phyloP scores from a whole-genome alignment of 2,888 invertebrate genomes.

The Selenia dentaria region DNA sequence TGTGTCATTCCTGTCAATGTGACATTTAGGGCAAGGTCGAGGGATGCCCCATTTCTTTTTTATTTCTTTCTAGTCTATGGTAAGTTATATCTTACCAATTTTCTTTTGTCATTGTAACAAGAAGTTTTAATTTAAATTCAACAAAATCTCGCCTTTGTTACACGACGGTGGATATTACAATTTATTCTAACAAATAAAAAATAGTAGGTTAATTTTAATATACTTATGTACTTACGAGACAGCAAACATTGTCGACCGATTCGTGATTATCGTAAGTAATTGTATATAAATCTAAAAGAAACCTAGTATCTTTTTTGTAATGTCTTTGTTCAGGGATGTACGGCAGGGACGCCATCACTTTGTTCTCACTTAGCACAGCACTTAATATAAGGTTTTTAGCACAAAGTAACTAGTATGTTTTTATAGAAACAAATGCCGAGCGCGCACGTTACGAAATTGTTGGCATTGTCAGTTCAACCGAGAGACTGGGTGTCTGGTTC shows the following conservation, averaged over 20 bases:
- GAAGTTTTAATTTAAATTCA: no score
- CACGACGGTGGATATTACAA: no score
- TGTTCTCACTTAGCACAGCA: slow-evolving; percentile 27
- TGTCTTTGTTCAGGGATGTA: slow-evolving; percentile 87
- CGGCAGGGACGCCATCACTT: slow-evolving; percentile 79
- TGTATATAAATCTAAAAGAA: slow-evolving; percentile 93
- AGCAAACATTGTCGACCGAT: slow-evolving; percentile 88
- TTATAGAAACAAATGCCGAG: slow-evolving; percentile 31
- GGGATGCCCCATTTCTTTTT: slow-evolving; percentile 58
- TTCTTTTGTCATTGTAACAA: no score
- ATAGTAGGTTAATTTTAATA: no score
- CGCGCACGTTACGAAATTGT: slow-evolving; percentile 51
- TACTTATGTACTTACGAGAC: slow-evolving; percentile 83
- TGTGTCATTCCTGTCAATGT: slow-evolving; percentile 62
- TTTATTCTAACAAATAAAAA: no score
- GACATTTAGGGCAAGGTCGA: slow-evolving; percentile 79
- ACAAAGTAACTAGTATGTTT: slow-evolving; percentile 20
- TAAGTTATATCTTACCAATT: no score
- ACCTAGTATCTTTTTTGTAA: slow-evolving; percentile 94
- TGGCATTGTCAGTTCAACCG: slow-evolving; percentile 33
- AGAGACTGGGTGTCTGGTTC: slow-evolving; percentile 64
- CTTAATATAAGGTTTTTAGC: slow-evolving; percentile 17
- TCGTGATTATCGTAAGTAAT: slow-evolving; percentile 94
- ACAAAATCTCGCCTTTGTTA: no score
- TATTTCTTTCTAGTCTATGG: slow-evolving; percentile 41